Evolutionary conservation across 2,888 invertebrate species (phyloP).

Genomic region (Trissolcus brochymenae): DNA sequence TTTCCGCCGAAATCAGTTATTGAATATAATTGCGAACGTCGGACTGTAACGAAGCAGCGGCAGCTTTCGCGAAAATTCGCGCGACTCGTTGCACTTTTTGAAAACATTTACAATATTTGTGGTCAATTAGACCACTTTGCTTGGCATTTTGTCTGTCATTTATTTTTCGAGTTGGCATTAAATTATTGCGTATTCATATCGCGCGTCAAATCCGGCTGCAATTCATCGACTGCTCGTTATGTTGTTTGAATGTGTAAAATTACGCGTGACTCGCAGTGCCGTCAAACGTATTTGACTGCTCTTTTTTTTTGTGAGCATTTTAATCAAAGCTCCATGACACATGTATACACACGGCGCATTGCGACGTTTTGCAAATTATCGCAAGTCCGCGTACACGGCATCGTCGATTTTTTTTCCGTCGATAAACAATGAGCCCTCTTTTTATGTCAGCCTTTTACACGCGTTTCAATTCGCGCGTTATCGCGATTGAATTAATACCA

Average conservation of each 20-base stretch:
- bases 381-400: constrained; percentile 36
- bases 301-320: constrained; percentile 51
- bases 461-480: constrained; percentile 44
- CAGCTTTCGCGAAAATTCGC: not conserved
- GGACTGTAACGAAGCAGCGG: not conserved
- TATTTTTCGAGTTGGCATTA: constrained; percentile 56
- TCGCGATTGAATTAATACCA: constrained; percentile 41
- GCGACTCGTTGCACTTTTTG: constrained; percentile 21
- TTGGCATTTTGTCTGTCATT: constrained; percentile 39
- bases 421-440: constrained; percentile 35
- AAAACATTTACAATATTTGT: constrained; percentile 46
- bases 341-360: constrained; percentile 31
- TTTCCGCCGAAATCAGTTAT: constrained; percentile 8
- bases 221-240: constrained; percentile 59
- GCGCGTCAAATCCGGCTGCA: constrained; percentile 56
- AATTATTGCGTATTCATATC: constrained; percentile 59
- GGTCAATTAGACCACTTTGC: constrained; percentile 49
- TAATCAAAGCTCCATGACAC: constrained; percentile 55
- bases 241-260: constrained; percentile 57
- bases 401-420: constrained; percentile 40
- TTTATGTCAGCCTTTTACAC: constrained; percentile 27
- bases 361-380: constrained; percentile 45
- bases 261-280: constrained; percentile 44
- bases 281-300: constrained; percentile 59
- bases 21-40: not conserved